These are phyloP conservation scores for Luperina testacea DNA, from an alignment of 2,888 invertebrate species.

Conservation along the genomic window DNA sequence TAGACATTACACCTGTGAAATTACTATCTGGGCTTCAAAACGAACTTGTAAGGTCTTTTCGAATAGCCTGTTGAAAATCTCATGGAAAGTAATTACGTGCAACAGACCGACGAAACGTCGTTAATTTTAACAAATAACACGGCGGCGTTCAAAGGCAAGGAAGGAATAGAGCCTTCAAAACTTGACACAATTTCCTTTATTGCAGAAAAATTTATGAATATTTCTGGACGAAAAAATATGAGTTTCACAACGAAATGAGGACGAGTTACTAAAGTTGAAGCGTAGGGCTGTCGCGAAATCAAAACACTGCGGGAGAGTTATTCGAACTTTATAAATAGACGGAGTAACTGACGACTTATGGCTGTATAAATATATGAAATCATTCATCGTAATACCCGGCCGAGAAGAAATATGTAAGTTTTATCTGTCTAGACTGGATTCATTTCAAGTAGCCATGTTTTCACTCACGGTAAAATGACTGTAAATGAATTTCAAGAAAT, in stretches of 20 bases:
- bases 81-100: conserved; percentile 33
- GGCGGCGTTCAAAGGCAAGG: conserved; percentile 24
- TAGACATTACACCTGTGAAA: neutral
- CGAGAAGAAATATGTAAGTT: conserved; percentile 48
- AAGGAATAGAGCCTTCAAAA: conserved; percentile 30
- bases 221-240: conserved; percentile 35
- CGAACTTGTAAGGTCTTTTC: neutral
- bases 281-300: conserved; percentile 77
- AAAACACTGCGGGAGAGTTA: conserved; percentile 81
- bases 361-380: conserved; percentile 72
- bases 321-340: conserved; percentile 77
- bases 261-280: conserved; percentile 49
- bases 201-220: conserved; percentile 40
- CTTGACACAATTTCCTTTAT: conserved; percentile 48
- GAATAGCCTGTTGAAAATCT: conserved; percentile 28
- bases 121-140: conserved; percentile 42
- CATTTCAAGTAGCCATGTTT: conserved; percentile 40
- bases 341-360: conserved; percentile 62
- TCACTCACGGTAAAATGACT: conserved; percentile 20
- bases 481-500: conserved; percentile 37
- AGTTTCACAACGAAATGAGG: conserved; percentile 33
- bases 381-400: conserved; percentile 74
- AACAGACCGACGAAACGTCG: conserved; percentile 18
- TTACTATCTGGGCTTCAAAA: neutral
- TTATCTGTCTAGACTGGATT: conserved; percentile 60